A percentile compares a stretch with the other conserved stretches of the same genome.
phyloP scores from a whole-genome alignment of 2,113 vertebrate species.

The Dinomys branickii region DNA sequence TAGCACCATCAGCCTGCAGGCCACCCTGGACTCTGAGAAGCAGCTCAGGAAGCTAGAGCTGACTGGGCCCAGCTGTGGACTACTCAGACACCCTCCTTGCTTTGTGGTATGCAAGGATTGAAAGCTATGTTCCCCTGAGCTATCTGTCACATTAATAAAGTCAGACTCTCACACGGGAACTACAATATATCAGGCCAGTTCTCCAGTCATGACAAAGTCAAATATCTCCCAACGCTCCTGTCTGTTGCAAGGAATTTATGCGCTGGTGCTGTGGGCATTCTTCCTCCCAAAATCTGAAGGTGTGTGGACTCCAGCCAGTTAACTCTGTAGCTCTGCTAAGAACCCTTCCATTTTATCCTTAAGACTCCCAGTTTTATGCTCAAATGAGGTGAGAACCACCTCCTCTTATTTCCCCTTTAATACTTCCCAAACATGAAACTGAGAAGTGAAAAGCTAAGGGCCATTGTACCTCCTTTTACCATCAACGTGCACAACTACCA shows the following conservation, averaged over 20 bases:
- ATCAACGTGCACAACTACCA: slow-evolving; percentile 45
- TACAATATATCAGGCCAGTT: slow-evolving; percentile 23
- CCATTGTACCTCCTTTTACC: slow-evolving; percentile 4
- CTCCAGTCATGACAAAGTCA: slow-evolving; percentile 38
- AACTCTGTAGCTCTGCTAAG: slow-evolving; percentile 49
- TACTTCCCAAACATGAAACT: slow-evolving; percentile 56
- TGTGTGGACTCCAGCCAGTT: slow-evolving; percentile 55
- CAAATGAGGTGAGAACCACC: slow-evolving; percentile 54
- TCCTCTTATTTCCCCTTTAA: neutral
- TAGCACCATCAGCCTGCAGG: neutral
- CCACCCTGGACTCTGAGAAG: neutral
- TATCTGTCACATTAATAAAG: neutral
- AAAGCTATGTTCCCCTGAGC: slow-evolving; percentile 53
- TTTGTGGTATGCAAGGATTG: neutral
- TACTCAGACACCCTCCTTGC: slow-evolving; percentile 40
- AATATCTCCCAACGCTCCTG: slow-evolving; percentile 48
- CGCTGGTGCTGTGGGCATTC: neutral
- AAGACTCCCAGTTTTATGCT: slow-evolving; percentile 26
- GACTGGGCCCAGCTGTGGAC: neutral
- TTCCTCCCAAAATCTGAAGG: neutral
- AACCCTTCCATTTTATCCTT: slow-evolving; percentile 55
- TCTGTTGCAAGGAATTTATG: slow-evolving; percentile 73
- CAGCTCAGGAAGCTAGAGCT: neutral
- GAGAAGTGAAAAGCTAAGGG: slow-evolving; percentile 61
- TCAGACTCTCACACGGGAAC: slow-evolving; percentile 30